Evolutionary conservation across 92 coral and sea anemone species (phyloP).

Genomic region (Muricea muricata): DNA sequence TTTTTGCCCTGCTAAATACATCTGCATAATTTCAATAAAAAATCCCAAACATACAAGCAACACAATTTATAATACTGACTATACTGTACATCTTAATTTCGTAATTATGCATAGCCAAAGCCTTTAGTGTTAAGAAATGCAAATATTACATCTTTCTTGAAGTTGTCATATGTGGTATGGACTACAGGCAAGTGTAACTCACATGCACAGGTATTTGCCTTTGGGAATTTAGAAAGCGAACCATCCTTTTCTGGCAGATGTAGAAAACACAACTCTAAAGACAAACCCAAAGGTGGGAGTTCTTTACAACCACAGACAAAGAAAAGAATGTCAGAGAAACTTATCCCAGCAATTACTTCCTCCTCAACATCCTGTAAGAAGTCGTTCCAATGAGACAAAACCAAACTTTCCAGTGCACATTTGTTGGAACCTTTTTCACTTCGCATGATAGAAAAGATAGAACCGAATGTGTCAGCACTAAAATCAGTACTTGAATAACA

Average conservation of each 20-base stretch:
- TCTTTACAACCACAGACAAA: conserved; percentile 28
- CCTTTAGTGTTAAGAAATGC: conserved; percentile 19
- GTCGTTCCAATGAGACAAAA: conserved; percentile 56
- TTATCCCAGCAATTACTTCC: conserved; percentile 2
- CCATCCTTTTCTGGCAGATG: not conserved
- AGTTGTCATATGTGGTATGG: not conserved
- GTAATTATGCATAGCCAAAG: conserved; percentile 15
- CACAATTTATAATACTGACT: too few species aligned
- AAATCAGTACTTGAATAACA: conserved; percentile 27
- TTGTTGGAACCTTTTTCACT: conserved; percentile 53
- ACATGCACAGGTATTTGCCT: conserved; percentile 6
- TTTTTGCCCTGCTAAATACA: too few species aligned
- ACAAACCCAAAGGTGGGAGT: conserved; percentile 31
- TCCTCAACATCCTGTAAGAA: conserved; percentile 50
- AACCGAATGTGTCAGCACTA: conserved; percentile 39
- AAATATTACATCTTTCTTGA: not conserved
- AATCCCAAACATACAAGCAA: too few species aligned
- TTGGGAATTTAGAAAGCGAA: not conserved
- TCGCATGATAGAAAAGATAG: conserved; percentile 33
- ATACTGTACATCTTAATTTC: not conserved
- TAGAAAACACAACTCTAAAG: not conserved
- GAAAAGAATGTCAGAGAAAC: conserved; percentile 42
- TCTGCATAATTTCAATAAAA: too few species aligned
- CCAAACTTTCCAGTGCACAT: conserved; percentile 41
- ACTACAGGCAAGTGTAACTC: not conserved